These are phyloP conservation scores for Marasmarcha lunaedactyla DNA, from an alignment of 2,888 invertebrate genomes.

Conservation along the genomic window DNA sequence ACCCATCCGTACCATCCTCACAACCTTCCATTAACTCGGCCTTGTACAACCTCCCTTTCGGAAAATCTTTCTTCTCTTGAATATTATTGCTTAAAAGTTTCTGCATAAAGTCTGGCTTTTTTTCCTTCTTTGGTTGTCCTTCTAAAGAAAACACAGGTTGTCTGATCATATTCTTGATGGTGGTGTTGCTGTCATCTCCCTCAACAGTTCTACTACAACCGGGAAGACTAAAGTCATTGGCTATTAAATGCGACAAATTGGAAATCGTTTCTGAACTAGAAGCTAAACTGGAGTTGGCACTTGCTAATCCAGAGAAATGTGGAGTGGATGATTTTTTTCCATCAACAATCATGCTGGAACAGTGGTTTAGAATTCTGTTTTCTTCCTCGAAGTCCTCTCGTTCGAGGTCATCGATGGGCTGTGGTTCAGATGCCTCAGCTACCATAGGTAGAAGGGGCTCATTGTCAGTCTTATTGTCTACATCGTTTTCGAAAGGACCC, in stretches of 20 bases:
- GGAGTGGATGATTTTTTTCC: constrained; percentile 25
- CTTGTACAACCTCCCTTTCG: constrained; percentile 56
- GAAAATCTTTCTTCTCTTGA: constrained; percentile 49
- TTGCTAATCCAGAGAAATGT: constrained; percentile 41
- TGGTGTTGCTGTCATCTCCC: constrained; percentile 42
- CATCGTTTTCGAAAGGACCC: constrained; percentile 31
- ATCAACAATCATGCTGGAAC: constrained; percentile 49
- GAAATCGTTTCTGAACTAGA: constrained; percentile 58
- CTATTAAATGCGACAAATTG: constrained; percentile 33
- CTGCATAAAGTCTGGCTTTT: constrained; percentile 46
- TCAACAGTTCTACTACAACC: constrained; percentile 48
- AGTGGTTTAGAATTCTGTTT: constrained; percentile 51
- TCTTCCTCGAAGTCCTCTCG: constrained; percentile 60
- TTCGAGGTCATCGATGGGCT: constrained; percentile 53
- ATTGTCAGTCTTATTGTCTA: constrained; percentile 50
- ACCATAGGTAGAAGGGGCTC: constrained; percentile 24
- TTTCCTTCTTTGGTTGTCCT: constrained; percentile 32
- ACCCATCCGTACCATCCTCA: constrained; percentile 33
- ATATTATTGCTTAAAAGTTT: constrained; percentile 44
- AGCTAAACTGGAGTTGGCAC: constrained; percentile 46
- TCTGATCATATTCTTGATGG: constrained; percentile 45
- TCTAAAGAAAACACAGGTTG: constrained; percentile 31
- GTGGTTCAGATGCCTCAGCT: constrained; percentile 27
- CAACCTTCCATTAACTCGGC: constrained; percentile 33
- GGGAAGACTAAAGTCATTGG: constrained; percentile 39